Percentiles rank a stretch among this genome's conserved stretches.
These are phyloP conservation scores for Tetraodon nigroviridis DNA, from an alignment of 2,113 vertebrate species.

Conservation along the genomic window DNA sequence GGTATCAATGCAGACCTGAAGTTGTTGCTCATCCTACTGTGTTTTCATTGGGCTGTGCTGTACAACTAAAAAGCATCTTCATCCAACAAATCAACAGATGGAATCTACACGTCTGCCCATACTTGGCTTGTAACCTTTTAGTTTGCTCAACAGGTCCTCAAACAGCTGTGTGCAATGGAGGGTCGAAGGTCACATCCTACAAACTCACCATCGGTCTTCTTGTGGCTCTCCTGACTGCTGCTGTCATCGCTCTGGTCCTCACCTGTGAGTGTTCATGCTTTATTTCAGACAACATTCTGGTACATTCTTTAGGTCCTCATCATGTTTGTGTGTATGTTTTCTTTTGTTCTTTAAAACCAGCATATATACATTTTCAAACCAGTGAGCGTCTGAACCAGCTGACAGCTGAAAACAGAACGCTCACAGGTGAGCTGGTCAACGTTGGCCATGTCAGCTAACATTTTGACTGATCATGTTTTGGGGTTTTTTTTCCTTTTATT, in stretches of 20 bases:
- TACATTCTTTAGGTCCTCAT: background rate
- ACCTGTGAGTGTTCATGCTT: background rate
- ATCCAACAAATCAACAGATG: too few species aligned
- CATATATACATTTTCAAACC: background rate
- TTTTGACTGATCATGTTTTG: background rate
- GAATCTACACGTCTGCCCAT: background rate
- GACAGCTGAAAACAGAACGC: background rate
- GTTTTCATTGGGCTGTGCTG: too few species aligned
- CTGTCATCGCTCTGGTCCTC: background rate
- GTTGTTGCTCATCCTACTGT: too few species aligned
- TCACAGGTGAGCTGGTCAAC: slow-evolving; percentile 12
- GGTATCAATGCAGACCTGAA: too few species aligned
- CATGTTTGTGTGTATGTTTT: background rate
- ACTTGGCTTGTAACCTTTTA: background rate
- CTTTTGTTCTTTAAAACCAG: slow-evolving; percentile 2
- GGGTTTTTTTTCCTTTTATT: background rate
- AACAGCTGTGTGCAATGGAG: background rate
- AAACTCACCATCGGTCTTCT: slow-evolving; percentile 16
- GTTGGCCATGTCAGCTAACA: background rate
- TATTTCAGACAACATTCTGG: background rate
- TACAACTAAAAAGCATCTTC: background rate
- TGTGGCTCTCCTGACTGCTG: slow-evolving; percentile 17
- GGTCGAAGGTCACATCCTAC: slow-evolving; percentile 1
- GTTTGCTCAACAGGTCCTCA: background rate
- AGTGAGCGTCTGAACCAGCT: background rate